phyloP scores from a whole-genome alignment of 92 coral and sea anemone genomes.

The Epizoanthus rinbou region DNA sequence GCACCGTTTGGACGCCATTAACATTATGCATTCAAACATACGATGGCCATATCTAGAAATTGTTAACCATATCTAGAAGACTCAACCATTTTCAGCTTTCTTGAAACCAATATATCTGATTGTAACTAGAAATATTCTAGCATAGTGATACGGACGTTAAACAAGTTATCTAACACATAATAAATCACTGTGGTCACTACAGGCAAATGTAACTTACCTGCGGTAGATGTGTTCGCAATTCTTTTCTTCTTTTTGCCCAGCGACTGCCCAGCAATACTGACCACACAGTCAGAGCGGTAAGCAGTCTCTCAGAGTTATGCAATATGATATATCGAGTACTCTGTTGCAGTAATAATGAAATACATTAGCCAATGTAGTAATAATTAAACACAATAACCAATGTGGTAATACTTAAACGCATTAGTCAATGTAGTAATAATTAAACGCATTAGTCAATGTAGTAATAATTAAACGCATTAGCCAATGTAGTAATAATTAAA shows the following conservation, averaged over 20 bases:
- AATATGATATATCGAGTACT: conserved; percentile 2
- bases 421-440: background rate
- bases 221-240: conserved; percentile 66
- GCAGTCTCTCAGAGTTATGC: conserved; percentile 36
- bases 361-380: background rate
- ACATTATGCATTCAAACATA: too few species aligned
- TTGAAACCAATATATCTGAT: too few species aligned
- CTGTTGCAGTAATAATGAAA: conserved; percentile 28
- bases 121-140: too few species aligned
- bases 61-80: too few species aligned
- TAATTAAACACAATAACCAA: background rate
- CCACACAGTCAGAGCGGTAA: conserved; percentile 69
- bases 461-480: background rate
- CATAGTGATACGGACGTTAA: too few species aligned
- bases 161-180: too few species aligned
- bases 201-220: conserved; percentile 48
- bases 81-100: too few species aligned
- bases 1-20: too few species aligned
- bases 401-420: background rate
- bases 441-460: too few species aligned
- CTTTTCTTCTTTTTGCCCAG: conserved; percentile 64
- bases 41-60: too few species aligned
- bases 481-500: background rate
- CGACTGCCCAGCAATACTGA: conserved; percentile 59
- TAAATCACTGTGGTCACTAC: too few species aligned